Conservation (phyloP, 2,797 vertebrate species). For the Austrolebias charrua region DNA sequence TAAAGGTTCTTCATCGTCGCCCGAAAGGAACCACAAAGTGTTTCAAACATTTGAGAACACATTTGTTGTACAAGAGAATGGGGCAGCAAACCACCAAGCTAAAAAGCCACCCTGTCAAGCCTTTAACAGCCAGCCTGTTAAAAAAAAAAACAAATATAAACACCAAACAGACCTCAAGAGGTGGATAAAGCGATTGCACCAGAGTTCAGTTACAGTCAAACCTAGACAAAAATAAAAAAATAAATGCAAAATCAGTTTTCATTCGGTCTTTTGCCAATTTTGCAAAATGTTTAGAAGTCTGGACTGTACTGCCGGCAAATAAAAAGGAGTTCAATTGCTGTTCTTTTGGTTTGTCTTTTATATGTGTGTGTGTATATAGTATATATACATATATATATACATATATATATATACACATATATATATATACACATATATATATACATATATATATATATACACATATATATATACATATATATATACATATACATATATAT, state of each 20-base stretch:
- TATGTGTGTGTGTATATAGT: neutral
- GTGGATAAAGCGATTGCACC: neutral
- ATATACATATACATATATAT: too few relatives aligned
- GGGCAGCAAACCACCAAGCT: neutral
- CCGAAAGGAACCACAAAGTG: constrained; percentile 2
- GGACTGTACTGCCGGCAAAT: constrained; percentile 13
- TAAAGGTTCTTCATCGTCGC: constrained; percentile 32
- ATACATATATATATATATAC: too few relatives aligned
- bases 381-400: too few relatives aligned
- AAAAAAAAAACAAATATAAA: constrained; percentile 15
- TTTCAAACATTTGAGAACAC: constrained; percentile 15
- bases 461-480: too few relatives aligned
- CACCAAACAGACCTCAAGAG: constrained; percentile 5
- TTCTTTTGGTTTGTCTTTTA: neutral
- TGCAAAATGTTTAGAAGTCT: neutral
- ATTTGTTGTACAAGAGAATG: constrained; percentile 24
- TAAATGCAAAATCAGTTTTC: constrained; percentile 1
- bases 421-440: too few relatives aligned
- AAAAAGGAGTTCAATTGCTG: neutral
- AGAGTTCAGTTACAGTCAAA: constrained; percentile 8
- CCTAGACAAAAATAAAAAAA: neutral
- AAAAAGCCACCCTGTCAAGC: too few relatives aligned
- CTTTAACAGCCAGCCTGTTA: constrained; percentile 28
- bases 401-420: too few relatives aligned
- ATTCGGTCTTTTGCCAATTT: neutral